Conservation (phyloP, 2,797 vertebrate genomes). For the Pangasius sanitwongsei region DNA sequence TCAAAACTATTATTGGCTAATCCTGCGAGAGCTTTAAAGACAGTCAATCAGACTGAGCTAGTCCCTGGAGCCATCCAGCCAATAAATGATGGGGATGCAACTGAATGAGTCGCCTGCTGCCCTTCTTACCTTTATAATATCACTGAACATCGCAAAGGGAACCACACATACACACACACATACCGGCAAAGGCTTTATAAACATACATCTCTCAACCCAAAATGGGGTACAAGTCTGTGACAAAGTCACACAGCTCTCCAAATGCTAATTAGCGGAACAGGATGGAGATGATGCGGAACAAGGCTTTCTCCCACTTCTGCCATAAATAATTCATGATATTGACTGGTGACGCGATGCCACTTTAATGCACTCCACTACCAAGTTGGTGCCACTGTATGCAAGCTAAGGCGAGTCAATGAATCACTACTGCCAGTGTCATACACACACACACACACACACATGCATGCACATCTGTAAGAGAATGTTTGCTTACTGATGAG, state of each 20-base stretch:
- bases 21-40: slow-evolving; percentile 65
- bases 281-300: slow-evolving; percentile 76
- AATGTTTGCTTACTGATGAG: slow-evolving; percentile 15
- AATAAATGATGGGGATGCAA: slow-evolving; percentile 72
- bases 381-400: slow-evolving; percentile 72
- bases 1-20: slow-evolving; percentile 53
- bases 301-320: slow-evolving; percentile 72
- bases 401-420: slow-evolving; percentile 61
- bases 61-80: slow-evolving; percentile 65
- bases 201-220: slow-evolving; percentile 45
- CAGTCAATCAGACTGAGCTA: slow-evolving; percentile 67
- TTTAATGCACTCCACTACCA: slow-evolving; percentile 69
- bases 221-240: slow-evolving; percentile 54
- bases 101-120: slow-evolving; percentile 57
- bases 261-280: slow-evolving; percentile 75
- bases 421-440: slow-evolving; percentile 65
- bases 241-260: slow-evolving; percentile 69
- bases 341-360: slow-evolving; percentile 73
- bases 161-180: slow-evolving; percentile 22
- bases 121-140: slow-evolving; percentile 50
- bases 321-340: slow-evolving; percentile 80
- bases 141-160: slow-evolving; percentile 34
- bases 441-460: background rate
- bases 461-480: slow-evolving; percentile 35
- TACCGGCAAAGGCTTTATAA: slow-evolving; percentile 25